Evolutionary conservation across 2,797 vertebrate species (phyloP).

Genomic region (Malacoctenus gilli): DNA sequence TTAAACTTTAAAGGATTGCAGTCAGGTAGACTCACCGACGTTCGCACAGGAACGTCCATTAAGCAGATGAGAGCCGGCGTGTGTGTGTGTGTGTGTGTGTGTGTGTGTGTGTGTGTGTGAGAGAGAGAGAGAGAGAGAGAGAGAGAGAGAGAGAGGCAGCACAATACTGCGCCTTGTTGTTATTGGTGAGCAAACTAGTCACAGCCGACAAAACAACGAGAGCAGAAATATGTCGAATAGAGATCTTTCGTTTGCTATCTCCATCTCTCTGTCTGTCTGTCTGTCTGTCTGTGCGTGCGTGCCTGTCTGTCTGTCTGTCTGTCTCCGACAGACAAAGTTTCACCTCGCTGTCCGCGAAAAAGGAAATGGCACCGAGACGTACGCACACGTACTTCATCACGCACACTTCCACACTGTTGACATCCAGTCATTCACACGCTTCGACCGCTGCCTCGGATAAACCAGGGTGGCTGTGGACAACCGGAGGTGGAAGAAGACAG

Average conservation of each 20-base stretch:
- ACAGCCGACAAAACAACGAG: slow-evolving; percentile 18
- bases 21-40: slow-evolving; percentile 94
- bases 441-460: slow-evolving; percentile 58
- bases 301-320: not conserved
- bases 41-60: slow-evolving; percentile 92
- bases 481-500: not conserved
- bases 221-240: slow-evolving; percentile 21
- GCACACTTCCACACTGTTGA: slow-evolving; percentile 20
- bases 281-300: not conserved
- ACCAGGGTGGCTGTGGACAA: slow-evolving; percentile 4
- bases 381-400: slow-evolving; percentile 7
- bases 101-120: not conserved
- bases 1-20: slow-evolving; percentile 98
- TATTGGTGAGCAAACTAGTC: slow-evolving; percentile 36
- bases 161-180: slow-evolving; percentile 14
- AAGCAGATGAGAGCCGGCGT: slow-evolving; percentile 89
- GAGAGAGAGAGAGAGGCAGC: slow-evolving; percentile 1
- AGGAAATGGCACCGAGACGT: slow-evolving; percentile 11
- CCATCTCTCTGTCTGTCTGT: not conserved
- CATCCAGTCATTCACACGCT: slow-evolving; percentile 45
- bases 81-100: slow-evolving; percentile 26
- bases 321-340: not conserved
- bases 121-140: not conserved
- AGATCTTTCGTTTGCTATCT: slow-evolving; percentile 1
- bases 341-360: not conserved